Percentiles rank a stretch among this genome's conserved stretches.
These are phyloP conservation scores for Psettodes erumei DNA, from an alignment of 2,113 vertebrate species.

Conservation along the genomic window DNA sequence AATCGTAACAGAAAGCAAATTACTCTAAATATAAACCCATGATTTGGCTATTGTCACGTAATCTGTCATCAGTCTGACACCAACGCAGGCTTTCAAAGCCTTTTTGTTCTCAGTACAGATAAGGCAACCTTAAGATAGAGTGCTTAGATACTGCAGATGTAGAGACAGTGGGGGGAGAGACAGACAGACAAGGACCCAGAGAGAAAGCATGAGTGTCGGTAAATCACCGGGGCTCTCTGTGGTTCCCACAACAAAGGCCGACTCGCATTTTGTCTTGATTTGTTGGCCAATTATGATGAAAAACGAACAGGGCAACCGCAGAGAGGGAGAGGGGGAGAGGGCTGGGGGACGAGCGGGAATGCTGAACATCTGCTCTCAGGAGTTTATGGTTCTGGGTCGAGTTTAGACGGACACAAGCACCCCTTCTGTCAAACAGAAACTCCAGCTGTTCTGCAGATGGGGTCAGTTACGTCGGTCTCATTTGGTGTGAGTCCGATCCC, in stretches of 20 bases:
- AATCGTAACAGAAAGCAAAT: not conserved
- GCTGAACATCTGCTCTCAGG: slow-evolving; percentile 63
- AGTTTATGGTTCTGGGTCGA: slow-evolving; percentile 20
- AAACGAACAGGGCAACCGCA: slow-evolving; percentile 39
- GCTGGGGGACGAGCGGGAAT: slow-evolving; percentile 35
- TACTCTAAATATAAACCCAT: slow-evolving; percentile 7
- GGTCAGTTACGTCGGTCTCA: slow-evolving; percentile 13
- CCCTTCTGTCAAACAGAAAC: slow-evolving; percentile 47
- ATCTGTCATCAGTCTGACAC: slow-evolving; percentile 36
- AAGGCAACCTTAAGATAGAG: slow-evolving; percentile 42
- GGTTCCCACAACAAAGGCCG: slow-evolving; percentile 51
- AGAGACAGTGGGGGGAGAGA: slow-evolving; percentile 27
- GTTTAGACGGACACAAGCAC: slow-evolving; percentile 46
- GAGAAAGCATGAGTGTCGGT: slow-evolving; percentile 21
- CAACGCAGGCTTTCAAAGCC: slow-evolving; percentile 8
- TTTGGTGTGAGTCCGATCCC: slow-evolving; percentile 16
- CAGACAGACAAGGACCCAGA: slow-evolving; percentile 23
- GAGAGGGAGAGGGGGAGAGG: too few species aligned
- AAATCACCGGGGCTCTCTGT: slow-evolving; percentile 35
- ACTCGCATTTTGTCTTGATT: slow-evolving; percentile 65
- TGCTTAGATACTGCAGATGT: slow-evolving; percentile 48
- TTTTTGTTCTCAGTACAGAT: slow-evolving; percentile 60
- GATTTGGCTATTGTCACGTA: slow-evolving; percentile 18
- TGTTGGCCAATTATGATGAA: slow-evolving; percentile 59
- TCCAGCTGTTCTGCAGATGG: slow-evolving; percentile 68